phyloP scores from a whole-genome alignment of 1,140 invertebrate genomes.

The Aethina tumida region DNA sequence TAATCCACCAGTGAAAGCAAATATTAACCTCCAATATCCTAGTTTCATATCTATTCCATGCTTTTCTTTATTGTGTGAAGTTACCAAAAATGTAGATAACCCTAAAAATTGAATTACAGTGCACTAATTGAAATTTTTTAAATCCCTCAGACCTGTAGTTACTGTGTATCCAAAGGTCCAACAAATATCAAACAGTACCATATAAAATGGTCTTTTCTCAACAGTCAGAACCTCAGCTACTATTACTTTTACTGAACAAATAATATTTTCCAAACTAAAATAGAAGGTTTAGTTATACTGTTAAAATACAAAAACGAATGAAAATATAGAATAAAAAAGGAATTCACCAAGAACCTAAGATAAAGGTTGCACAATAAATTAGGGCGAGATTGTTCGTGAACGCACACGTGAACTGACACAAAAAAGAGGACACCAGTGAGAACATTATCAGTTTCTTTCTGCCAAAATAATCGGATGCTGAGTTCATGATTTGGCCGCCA shows the following conservation, averaged over 20 bases:
- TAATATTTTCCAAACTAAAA: constrained; percentile 21
- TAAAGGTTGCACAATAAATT: background rate
- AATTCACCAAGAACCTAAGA: background rate
- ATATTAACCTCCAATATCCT: constrained; percentile 23
- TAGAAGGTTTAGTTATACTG: constrained; percentile 1
- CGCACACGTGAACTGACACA: background rate
- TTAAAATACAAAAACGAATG: constrained; percentile 1
- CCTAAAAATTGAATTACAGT: background rate
- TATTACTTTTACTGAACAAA: constrained; percentile 18
- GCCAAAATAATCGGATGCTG: constrained; percentile 3
- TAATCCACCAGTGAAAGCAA: constrained; percentile 17
- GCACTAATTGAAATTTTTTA: constrained; percentile 2
- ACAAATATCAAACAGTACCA: constrained; percentile 18
- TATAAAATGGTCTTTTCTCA: constrained; percentile 12
- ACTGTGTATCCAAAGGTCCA: constrained; percentile 20
- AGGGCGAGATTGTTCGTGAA: constrained; percentile 1
- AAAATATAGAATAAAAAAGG: background rate
- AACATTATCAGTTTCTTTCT: constrained; percentile 8
- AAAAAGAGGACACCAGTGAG: background rate
- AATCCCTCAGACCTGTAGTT: constrained; percentile 10
- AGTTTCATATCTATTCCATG: constrained; percentile 15
- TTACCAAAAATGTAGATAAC: constrained; percentile 1
- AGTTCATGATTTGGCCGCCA: background rate
- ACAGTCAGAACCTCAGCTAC: constrained; percentile 21
- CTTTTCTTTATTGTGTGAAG: constrained; percentile 6